These are phyloP conservation scores for Phaenicophaeus curvirostris DNA, from an alignment of 2,797 vertebrate species.

Conservation along the genomic window DNA sequence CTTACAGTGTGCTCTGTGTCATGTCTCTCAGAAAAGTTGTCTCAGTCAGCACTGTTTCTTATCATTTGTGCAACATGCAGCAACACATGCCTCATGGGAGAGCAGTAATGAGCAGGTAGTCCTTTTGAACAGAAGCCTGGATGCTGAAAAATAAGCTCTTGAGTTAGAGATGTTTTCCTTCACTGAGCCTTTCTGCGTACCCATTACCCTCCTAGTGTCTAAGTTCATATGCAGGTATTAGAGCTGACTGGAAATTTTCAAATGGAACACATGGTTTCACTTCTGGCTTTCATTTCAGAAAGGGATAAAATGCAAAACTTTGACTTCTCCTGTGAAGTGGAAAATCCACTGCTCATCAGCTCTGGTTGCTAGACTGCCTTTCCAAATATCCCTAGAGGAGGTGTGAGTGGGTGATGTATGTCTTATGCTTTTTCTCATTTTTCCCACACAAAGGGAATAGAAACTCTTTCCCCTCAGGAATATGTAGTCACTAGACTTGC, in stretches of 20 bases:
- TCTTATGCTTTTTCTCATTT: not conserved
- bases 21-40: not conserved
- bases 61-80: not conserved
- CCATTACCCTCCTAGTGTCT: not conserved
- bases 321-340: not conserved
- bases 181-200: not conserved
- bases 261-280: not conserved
- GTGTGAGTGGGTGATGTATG: not conserved
- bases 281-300: not conserved
- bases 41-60: not conserved
- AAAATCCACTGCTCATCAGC: not conserved
- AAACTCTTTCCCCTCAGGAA: not conserved
- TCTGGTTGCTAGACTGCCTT: slow-evolving; percentile 1
- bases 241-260: not conserved
- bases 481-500: not conserved
- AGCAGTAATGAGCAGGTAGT: not conserved
- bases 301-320: not conserved
- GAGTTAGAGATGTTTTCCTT: not conserved
- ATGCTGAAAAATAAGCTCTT: not conserved
- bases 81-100: not conserved
- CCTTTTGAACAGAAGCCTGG: not conserved
- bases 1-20: not conserved
- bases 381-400: slow-evolving; percentile 11
- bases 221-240: not conserved
- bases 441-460: not conserved